Conservation (phyloP, 2,888 invertebrate genomes). For the Chrysopilus asiliformis region DNA sequence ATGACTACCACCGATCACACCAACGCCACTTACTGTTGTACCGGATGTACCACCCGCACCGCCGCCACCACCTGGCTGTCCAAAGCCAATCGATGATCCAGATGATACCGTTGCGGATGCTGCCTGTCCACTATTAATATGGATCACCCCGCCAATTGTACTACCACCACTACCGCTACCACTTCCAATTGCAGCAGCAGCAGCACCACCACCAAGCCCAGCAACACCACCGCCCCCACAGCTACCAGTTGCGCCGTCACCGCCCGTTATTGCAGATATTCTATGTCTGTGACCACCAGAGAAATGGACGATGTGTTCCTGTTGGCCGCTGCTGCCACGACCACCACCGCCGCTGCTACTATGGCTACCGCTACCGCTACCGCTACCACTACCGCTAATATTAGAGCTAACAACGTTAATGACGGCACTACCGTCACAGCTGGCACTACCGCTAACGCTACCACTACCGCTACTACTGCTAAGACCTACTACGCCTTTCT, state of each 20-base stretch:
- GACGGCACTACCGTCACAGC: background rate
- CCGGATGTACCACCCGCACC: background rate
- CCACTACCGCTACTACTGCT: constrained; percentile 2
- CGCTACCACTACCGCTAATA: constrained; percentile 15
- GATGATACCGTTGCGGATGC: background rate
- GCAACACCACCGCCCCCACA: constrained; percentile 5
- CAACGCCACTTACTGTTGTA: background rate
- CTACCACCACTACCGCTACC: constrained; percentile 6
- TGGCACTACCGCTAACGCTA: constrained; percentile 14
- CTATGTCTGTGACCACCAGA: too few relatives aligned
- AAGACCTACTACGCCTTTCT: too few relatives aligned
- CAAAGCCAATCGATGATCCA: background rate
- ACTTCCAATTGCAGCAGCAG: background rate
- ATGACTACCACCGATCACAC: constrained; percentile 6
- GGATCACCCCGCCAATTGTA: background rate
- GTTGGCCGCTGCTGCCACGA: too few relatives aligned
- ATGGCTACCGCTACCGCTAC: constrained; percentile 20
- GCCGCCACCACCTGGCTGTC: background rate
- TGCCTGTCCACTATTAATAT: background rate
- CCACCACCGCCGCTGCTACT: constrained; percentile 17
- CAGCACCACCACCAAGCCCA: background rate
- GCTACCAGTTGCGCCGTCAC: constrained; percentile 3
- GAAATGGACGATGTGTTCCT: constrained; percentile 7
- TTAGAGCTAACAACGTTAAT: constrained; percentile 8
- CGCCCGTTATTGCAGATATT: constrained; percentile 4